Percentiles rank a stretch among this genome's conserved stretches.
These are phyloP conservation scores for Phaenicophaeus curvirostris DNA, from an alignment of 2,797 vertebrate species.

Conservation along the genomic window DNA sequence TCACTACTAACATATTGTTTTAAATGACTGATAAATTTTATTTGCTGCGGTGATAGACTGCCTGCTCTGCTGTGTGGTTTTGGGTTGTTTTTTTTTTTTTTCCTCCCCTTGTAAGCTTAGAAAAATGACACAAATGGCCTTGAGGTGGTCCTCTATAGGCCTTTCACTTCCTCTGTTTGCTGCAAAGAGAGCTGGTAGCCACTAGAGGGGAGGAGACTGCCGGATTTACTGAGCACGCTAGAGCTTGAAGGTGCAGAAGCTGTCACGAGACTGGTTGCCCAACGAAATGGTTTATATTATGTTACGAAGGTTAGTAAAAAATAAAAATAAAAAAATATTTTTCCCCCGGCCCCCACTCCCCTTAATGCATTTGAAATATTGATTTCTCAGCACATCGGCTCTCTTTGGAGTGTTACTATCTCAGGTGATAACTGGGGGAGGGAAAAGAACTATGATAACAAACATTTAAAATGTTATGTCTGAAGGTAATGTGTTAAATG, in stretches of 20 bases:
- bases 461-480: constrained; percentile 39
- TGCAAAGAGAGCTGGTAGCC: constrained; percentile 79
- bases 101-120: constrained; percentile 41
- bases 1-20: constrained; percentile 74
- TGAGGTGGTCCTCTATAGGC: constrained; percentile 61
- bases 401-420: not conserved
- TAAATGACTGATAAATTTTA: constrained; percentile 80
- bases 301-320: constrained; percentile 73
- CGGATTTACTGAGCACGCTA: constrained; percentile 72
- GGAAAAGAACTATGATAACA: constrained; percentile 1
- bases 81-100: not conserved
- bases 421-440: constrained; percentile 25
- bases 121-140: constrained; percentile 61
- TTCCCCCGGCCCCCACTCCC: constrained; percentile 14
- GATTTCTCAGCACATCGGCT: constrained; percentile 46
- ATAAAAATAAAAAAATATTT: constrained; percentile 40
- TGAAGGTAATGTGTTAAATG: constrained; percentile 43
- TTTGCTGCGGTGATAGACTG: constrained; percentile 64
- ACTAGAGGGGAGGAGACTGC: constrained; percentile 85
- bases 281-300: constrained; percentile 71
- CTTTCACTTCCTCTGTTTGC: constrained; percentile 48
- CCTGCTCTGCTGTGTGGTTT: constrained; percentile 13
- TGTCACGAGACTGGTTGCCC: constrained; percentile 69
- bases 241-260: constrained; percentile 71
- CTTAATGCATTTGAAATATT: constrained; percentile 49